Base-by-base conservation (phyloP, 2,797 vertebrate species). In the Odontamblyopus lacepedii region DNA sequence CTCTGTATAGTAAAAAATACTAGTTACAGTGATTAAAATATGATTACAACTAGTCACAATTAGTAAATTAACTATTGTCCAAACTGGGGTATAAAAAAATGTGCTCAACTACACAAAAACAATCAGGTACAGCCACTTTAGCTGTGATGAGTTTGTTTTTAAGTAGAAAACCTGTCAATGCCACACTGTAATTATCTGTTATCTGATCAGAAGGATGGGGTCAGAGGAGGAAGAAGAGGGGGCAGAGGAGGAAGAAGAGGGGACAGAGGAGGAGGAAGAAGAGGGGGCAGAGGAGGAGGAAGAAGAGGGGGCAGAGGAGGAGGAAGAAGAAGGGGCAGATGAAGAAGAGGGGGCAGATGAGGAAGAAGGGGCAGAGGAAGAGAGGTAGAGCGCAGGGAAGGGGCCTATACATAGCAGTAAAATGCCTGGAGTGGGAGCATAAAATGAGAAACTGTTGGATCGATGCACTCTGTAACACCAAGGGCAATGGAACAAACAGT, bases 351-450 rank as follows among this genome's bases (percentile, higher is more conserved):
- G 29, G 27, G 6, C 56, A 12, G 8, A 78, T 68, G 75, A 81
- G 78, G 80, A 77, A 87, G 82, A 88, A 35, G 70, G 44, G 44
- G 44, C 44, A 16, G 44, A 78, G 32, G 71, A 71, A 78, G 80
- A 75, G 44, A 57, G n/a, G 71, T 56, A 32, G 29, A 8, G 60
- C 8, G 19, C 79, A 70, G 75, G 81, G 78, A 79, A 77, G 88
- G 83, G 88, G 60, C 76, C 88, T 89, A 89, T 80, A 89, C 82
- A 89, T 89, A 86, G 91, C 85, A 63, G 64, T 89, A 91, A 88
- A 92, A 85, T 84, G 81, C 80, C 76, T 84, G 29, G 48, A 88
- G 78, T 78, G 72, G 8, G 61, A 70, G 74, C 72, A 88, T 85
- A 72, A 85, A 89, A 92, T 90, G 80, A 88, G 81, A 88, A 84